Evolutionary conservation across 2,797 vertebrate species (phyloP).

Genomic region (Hafferia zeledoni): DNA sequence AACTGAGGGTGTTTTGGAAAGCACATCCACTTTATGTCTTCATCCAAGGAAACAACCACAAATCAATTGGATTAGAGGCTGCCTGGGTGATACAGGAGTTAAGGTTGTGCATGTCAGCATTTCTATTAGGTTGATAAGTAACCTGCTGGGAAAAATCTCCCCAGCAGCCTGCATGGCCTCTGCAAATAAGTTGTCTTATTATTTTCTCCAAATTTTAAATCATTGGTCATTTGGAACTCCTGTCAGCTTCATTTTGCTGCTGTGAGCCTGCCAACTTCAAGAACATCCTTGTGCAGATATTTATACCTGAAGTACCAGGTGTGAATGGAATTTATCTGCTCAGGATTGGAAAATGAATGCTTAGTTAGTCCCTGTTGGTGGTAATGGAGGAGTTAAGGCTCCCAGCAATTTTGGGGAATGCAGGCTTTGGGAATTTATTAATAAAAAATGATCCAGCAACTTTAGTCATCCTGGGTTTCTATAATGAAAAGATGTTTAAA

Average conservation of each 20-base stretch:
- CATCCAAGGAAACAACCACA: constrained; percentile 59
- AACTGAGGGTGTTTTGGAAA: constrained; percentile 22
- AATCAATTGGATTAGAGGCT: constrained; percentile 54
- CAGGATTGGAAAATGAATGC: neutral
- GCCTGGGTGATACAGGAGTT: constrained; percentile 17
- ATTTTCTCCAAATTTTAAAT: constrained; percentile 51
- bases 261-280: neutral
- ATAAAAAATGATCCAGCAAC: neutral
- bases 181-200: constrained; percentile 29
- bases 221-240: neutral
- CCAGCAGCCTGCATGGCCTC: neutral
- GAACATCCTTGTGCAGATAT: constrained; percentile 20
- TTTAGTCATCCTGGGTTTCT: neutral
- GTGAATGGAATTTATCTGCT: neutral
- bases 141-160: constrained; percentile 30
- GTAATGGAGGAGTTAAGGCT: constrained; percentile 34
- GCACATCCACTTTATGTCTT: constrained; percentile 32
- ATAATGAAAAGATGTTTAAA: constrained; percentile 41
- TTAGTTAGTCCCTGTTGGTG: neutral
- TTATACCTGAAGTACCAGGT: neutral
- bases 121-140: constrained; percentile 52
- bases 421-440: neutral
- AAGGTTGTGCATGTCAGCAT: constrained; percentile 28
- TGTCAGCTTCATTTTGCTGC: constrained; percentile 23
- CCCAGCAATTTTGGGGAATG: neutral